Evolutionary conservation across 2,888 invertebrate species (phyloP).

Genomic region (Malthinus seriepunctatus): DNA sequence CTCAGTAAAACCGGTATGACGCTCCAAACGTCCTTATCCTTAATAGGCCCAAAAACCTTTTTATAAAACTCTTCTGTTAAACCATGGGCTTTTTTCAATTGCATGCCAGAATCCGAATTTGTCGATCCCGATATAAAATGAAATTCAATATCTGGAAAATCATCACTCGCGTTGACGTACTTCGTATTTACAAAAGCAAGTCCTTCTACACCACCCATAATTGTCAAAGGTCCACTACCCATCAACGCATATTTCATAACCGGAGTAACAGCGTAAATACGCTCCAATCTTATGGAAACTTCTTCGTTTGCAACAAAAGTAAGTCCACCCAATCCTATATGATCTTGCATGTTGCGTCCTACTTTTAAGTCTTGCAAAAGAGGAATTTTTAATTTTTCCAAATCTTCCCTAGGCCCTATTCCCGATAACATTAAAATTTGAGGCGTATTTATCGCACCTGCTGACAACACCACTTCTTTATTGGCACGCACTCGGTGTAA

Average conservation of each 20-base stretch:
- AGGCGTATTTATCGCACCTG: conserved; percentile 91
- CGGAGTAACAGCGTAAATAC: conserved; percentile 78
- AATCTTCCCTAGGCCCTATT: conserved; percentile 74
- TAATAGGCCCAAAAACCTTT: conserved; percentile 73
- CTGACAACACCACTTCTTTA: conserved; percentile 88
- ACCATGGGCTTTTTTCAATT: conserved; percentile 79
- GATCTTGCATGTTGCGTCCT: conserved; percentile 87
- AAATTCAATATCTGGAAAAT: conserved; percentile 88
- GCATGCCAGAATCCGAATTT: conserved; percentile 83
- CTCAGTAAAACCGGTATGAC: conserved; percentile 83
- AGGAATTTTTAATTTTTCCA: conserved; percentile 75
- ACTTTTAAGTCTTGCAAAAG: conserved; percentile 80
- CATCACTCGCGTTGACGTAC: conserved; percentile 75
- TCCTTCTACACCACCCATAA: conserved; percentile 83
- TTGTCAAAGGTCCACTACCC: conserved; percentile 82
- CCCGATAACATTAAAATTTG: conserved; percentile 94
- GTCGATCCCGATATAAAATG: conserved; percentile 88
- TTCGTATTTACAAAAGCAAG: conserved; percentile 89
- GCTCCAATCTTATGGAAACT: conserved; percentile 77
- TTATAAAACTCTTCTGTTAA: conserved; percentile 75
- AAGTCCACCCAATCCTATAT: conserved; percentile 83
- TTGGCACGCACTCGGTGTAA: conserved; percentile 72
- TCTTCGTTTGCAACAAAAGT: conserved; percentile 80
- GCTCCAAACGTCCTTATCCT: conserved; percentile 80
- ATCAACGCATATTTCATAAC: conserved; percentile 83